Evolutionary conservation across 2,888 invertebrate species (phyloP), one percentile per base, ranked within the genome.

Genomic region (Argyresthia goedartella): DNA sequence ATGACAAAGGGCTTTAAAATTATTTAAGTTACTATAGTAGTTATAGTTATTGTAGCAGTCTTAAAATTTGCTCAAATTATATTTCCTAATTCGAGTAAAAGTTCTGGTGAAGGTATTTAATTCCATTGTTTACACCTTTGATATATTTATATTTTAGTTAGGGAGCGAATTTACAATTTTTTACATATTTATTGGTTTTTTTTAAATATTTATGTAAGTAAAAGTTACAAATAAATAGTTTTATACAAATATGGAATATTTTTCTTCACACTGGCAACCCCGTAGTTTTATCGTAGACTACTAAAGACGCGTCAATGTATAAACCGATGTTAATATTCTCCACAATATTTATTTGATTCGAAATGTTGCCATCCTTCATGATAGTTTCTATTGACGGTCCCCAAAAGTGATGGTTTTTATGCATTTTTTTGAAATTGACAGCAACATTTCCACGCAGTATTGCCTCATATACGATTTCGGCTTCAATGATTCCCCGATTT

Each of bases 391-490:
- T 64, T 1, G 57, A 56, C 0, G 77, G 80, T 0, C 73, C 77
- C 65, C 69, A 77, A 50, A 82, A 81, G 59, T 81, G 76, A 43
- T 82, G 82, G 0, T 71, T 72, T 0, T 67, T 68, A 25, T 64
- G 56, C 0, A 56, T 41, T 11, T 59, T 70, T 50, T 61, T 73
- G 43, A 66, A 80, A 54, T 84, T 80, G 0, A 77, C 73, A 0
- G 77, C 82, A 1, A 81, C 57, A 55, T 76, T 71, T 0, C 82
- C 82, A 48, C 70, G 62, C 6, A 82, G 52, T n/a, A 56, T 62
- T 9, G 70, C 64, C 25, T 56, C 56, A 53, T 82, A 74, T 0
- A 64, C 54, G 0, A 84, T 61, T 59, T 81, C 77, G 0, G 81
- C 56, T 57, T 78, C 75, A 50, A 84, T 54, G 56, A 56, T 54